Conservation (phyloP, 2,797 vertebrate genomes). For the Fistularia tabacaria region DNA sequence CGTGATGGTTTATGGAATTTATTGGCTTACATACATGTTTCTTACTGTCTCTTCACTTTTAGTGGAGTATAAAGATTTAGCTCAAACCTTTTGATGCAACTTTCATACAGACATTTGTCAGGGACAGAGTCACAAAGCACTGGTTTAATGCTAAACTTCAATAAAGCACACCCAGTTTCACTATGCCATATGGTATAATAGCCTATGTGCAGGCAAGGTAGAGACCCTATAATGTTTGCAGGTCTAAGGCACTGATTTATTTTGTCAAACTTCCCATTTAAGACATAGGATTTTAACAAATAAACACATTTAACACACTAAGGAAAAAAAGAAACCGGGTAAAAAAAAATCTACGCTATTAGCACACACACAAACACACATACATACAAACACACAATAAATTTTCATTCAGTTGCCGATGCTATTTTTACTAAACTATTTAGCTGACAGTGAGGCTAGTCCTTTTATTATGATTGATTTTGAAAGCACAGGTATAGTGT, state of each 20-base stretch:
- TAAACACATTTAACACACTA: conserved; percentile 42
- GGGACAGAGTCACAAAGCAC: conserved; percentile 45
- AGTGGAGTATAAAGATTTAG: conserved; percentile 60
- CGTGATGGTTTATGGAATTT: conserved; percentile 61
- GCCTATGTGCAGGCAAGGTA: conserved; percentile 48
- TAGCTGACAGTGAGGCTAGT: conserved; percentile 71
- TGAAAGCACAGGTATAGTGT: conserved; percentile 80
- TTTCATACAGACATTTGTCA: conserved; percentile 45
- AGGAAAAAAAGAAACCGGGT: conserved; percentile 10
- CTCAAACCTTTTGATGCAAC: conserved; percentile 53
- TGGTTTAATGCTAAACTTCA: conserved; percentile 54
- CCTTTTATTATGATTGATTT: conserved; percentile 68
- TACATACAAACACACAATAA: conserved; percentile 30
- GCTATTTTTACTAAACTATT: conserved; percentile 59
- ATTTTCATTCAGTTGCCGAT: conserved; percentile 57
- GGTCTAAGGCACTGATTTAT: conserved; percentile 77
- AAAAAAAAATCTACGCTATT: conserved; percentile 13
- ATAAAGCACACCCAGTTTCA: conserved; percentile 54
- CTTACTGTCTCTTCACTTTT: conserved; percentile 64
- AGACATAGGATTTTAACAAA: conserved; percentile 55
- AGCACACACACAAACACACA: conserved; percentile 23
- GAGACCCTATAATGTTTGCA: conserved; percentile 52
- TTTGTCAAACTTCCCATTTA: conserved; percentile 52
- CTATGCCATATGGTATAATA: conserved; percentile 34
- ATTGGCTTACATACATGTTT: conserved; percentile 67